Base-by-base conservation (phyloP, 2,888 invertebrate genomes). In the Tetrapedia diversipes region DNA sequence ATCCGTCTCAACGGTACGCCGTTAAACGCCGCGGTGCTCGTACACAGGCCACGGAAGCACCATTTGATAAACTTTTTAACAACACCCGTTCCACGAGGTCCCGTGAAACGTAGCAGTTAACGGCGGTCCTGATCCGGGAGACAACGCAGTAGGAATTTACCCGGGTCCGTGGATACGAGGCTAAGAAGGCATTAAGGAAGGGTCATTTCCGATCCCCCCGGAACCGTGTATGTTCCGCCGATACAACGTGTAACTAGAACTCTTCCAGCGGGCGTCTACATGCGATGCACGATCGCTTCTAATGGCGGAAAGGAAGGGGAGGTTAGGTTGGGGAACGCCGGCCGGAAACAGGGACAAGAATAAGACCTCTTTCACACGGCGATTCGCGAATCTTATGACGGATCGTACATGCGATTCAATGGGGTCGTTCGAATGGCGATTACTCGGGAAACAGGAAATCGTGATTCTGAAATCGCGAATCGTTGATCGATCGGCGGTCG, bases 261-360 rank as follows among this genome's bases (percentile, higher is more conserved):
- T 72, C 47, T 63, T 61, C 47, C 43, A 51, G 45, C n/a, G 61
- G 39, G 47, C 54, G 73, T 81, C 77, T 77, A 77, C 67, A 81
- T 81, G 81, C 81, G 63, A 77, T 74, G 81, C 81, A 81, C 81
- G 81, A 77, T 80, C 81, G 77, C 70, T 66, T 45, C 63, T 81
- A 81, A 81, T 80, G 71, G 80, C 69, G 24, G 1, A 47, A 53
- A 56, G 14, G 22, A 47, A n/a, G 19, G 1, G 56, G 54, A 39
- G 66, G 61, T 71, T 77, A 71, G 65, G 54, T 61, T 14, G 64
- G 60, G 29, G 65, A 61, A 69, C 77, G 59, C 47, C 34, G 49
- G n/a, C 34, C 65, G 41, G 61, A 69, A 67, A 60, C 67, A 66
- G 29, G 63, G 66, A 60, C 41, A 60, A 63, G 68, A 39, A n/a